Conservation (phyloP, 2,888 invertebrate genomes). For the Heterodera filipjevi region DNA sequence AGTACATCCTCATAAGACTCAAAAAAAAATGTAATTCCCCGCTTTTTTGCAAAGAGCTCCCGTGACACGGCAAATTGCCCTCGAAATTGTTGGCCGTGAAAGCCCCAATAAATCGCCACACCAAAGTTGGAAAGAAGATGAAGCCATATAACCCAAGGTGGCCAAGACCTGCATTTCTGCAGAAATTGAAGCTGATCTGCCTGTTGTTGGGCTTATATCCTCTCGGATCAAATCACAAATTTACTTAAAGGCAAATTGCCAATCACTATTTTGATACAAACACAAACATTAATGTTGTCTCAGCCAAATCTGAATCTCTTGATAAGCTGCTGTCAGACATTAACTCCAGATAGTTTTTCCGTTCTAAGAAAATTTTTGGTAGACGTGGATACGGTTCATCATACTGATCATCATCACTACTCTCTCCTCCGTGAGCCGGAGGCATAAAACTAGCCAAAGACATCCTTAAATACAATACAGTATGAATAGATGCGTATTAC, state of each 20-base stretch:
- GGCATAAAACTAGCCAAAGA: neutral
- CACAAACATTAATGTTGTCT: neutral
- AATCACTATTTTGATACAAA: too few species aligned
- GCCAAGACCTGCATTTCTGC: conserved; percentile 5
- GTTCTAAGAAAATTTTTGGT: neutral
- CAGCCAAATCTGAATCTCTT: neutral
- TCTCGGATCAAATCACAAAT: conserved; percentile 7
- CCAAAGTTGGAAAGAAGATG: conserved; percentile 4
- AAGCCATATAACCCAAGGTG: conserved; percentile 7
- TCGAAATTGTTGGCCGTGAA: neutral
- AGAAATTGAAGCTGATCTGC: neutral
- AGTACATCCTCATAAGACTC: neutral
- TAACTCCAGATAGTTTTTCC: neutral
- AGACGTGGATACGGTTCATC: neutral
- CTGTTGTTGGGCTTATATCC: neutral
- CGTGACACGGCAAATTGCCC: neutral
- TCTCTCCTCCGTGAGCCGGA: neutral
- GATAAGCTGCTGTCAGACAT: neutral
- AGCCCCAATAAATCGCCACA: conserved; percentile 1
- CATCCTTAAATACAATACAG: neutral
- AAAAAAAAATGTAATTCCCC: conserved; percentile 13
- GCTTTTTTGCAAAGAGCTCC: conserved; percentile 12
- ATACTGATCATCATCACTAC: neutral
- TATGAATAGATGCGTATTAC: neutral
- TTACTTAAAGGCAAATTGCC: too few species aligned